phyloP scores from a whole-genome alignment of 2,888 invertebrate genomes.

The Galerucella nymphaeae region DNA sequence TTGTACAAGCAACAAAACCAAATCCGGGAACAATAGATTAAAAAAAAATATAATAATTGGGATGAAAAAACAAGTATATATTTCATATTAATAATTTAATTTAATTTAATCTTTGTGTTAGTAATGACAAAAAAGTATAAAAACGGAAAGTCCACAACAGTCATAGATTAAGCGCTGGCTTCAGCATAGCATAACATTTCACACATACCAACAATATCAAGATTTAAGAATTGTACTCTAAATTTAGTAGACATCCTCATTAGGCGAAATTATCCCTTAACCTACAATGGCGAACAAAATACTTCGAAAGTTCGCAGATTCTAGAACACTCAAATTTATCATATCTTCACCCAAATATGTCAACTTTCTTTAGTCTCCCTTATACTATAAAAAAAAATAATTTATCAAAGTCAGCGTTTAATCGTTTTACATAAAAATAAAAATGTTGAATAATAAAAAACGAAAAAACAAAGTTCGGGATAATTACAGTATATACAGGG shows the following conservation, averaged over 20 bases:
- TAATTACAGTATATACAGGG: slow-evolving; percentile 9
- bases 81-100: slow-evolving; percentile 38
- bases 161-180: slow-evolving; percentile 18
- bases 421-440: slow-evolving; percentile 11
- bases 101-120: slow-evolving; percentile 41
- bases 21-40: slow-evolving; percentile 17
- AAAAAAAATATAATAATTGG: slow-evolving; percentile 36
- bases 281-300: background rate
- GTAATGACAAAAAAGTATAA: slow-evolving; percentile 44
- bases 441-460: slow-evolving; percentile 12
- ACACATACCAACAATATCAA: background rate
- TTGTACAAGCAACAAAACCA: slow-evolving; percentile 50
- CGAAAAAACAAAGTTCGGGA: background rate
- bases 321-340: background rate
- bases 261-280: background rate
- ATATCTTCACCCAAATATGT: background rate
- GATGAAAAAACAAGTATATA: slow-evolving; percentile 39
- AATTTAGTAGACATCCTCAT: background rate
- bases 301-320: background rate
- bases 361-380: background rate
- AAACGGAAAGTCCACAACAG: slow-evolving; percentile 38
- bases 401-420: slow-evolving; percentile 9
- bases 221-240: slow-evolving; percentile 1
- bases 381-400: background rate
- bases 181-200: slow-evolving; percentile 32